These are phyloP conservation scores for Mesorhabditis sp. DNA, from an alignment of 2,888 invertebrate genomes.

Conservation along the genomic window DNA sequence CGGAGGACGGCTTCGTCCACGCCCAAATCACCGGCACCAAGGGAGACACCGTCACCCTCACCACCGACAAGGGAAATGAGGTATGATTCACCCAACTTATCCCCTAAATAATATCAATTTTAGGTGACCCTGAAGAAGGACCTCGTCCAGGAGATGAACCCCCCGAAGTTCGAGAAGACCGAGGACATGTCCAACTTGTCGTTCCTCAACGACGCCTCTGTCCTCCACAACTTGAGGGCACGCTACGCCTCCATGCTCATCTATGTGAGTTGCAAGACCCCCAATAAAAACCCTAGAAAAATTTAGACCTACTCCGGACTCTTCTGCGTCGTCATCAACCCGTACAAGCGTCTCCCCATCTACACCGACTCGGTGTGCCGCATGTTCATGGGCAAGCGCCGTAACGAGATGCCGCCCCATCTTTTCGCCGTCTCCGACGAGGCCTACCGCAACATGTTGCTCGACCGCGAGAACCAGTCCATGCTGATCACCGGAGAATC, in stretches of 20 bases:
- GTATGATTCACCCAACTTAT: constrained; percentile 16
- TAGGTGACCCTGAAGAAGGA: constrained; percentile 80
- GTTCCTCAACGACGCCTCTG: constrained; percentile 97
- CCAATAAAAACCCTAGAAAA: not conserved
- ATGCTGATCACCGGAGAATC: constrained; percentile 95
- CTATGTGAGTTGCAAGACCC: constrained; percentile 39
- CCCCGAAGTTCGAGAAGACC: constrained; percentile 96
- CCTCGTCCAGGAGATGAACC: constrained; percentile 89
- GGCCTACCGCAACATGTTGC: constrained; percentile 70
- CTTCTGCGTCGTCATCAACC: constrained; percentile 57
- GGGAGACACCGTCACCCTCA: constrained; percentile 91
- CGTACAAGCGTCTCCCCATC: constrained; percentile 57
- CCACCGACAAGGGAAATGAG: constrained; percentile 66
- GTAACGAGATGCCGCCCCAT: constrained; percentile 99
- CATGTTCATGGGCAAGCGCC: constrained; percentile 96
- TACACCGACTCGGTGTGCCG: constrained; percentile 51
- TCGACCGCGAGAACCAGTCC: constrained; percentile 73
- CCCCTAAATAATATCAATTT: constrained; percentile 7
- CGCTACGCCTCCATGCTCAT: constrained; percentile 91
- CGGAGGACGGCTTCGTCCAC: constrained; percentile 75
- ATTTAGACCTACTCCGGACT: constrained; percentile 56
- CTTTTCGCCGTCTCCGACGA: constrained; percentile 99
- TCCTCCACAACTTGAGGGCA: constrained; percentile 95
- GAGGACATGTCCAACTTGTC: constrained; percentile 74
- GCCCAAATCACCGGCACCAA: constrained; percentile 98